A percentile compares a stretch with the other conserved stretches of the same genome.
phyloP scores from a whole-genome alignment of 2,888 invertebrate genomes.

The Coremacera marginata region DNA sequence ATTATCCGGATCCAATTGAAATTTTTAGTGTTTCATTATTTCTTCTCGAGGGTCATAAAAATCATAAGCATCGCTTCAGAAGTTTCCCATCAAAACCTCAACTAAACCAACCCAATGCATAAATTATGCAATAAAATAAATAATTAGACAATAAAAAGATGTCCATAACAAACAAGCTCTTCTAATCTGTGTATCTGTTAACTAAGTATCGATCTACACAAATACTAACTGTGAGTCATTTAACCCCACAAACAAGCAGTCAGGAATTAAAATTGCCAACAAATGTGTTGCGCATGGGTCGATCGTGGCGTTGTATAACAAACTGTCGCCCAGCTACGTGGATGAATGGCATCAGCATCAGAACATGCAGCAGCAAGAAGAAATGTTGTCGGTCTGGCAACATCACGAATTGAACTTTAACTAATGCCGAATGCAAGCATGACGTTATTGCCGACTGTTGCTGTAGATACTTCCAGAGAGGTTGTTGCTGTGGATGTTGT shows the following conservation, averaged over 20 bases:
- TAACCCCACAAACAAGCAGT: constrained; percentile 57
- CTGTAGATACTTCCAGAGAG: background rate
- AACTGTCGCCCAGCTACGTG: constrained; percentile 56
- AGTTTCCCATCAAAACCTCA: no score
- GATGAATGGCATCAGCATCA: background rate
- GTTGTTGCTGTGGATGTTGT: background rate
- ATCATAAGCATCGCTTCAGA: no score
- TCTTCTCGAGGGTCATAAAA: no score
- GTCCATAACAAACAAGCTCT: no score
- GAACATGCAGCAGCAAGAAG: constrained; percentile 39
- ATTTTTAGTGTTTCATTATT: no score
- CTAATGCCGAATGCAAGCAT: constrained; percentile 41
- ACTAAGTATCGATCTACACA: constrained; percentile 40
- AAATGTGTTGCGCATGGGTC: constrained; percentile 62
- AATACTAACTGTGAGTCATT: constrained; percentile 31
- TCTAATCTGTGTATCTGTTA: background rate
- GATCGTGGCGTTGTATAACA: constrained; percentile 59
- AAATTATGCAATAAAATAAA: no score
- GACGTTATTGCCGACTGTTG: constrained; percentile 15
- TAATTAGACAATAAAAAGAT: no score
- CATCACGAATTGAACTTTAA: constrained; percentile 66
- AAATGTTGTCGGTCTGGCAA: constrained; percentile 57
- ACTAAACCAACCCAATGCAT: no score
- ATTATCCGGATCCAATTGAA: no score
- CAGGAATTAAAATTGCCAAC: constrained; percentile 59